A percentile compares a stretch with the other conserved stretches of the same genome.
These are phyloP conservation scores for Lepidocyrtinus sp. DNA, from an alignment of 2,888 invertebrate species.

Conservation along the genomic window DNA sequence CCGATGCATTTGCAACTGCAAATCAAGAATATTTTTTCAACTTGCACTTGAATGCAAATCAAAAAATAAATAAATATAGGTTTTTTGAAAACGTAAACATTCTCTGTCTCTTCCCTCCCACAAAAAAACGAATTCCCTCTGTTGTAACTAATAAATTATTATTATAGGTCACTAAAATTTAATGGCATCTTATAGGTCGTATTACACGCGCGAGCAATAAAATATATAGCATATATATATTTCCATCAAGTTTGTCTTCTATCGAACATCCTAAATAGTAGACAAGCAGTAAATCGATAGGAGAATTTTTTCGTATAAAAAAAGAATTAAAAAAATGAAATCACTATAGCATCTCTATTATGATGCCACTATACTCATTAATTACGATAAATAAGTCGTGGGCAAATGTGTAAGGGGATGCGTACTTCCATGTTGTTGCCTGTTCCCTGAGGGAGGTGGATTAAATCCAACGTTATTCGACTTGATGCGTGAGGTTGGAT, in stretches of 20 bases:
- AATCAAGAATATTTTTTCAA: too few species aligned
- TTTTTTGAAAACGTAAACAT: too few species aligned
- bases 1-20: too few species aligned
- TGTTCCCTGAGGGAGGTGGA: slow-evolving; percentile 52
- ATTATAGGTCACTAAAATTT: neutral
- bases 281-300: neutral
- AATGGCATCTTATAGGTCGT: slow-evolving; percentile 1
- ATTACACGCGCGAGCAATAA: neutral
- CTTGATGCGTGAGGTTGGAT: slow-evolving; percentile 54
- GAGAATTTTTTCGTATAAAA: slow-evolving; percentile 23
- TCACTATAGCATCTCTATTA: neutral
- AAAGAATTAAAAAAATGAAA: slow-evolving; percentile 22
- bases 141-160: neutral
- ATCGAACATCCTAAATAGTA: too few species aligned
- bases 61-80: too few species aligned
- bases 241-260: slow-evolving; percentile 3
- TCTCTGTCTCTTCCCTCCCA: too few species aligned
- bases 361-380: slow-evolving; percentile 16
- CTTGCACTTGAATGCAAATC: too few species aligned
- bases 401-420: slow-evolving; percentile 92
- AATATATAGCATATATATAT: neutral
- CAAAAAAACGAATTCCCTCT: too few species aligned
- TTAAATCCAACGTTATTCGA: slow-evolving; percentile 56
- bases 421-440: slow-evolving; percentile 89
- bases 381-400: slow-evolving; percentile 63